Evolutionary conservation across 2,113 vertebrate species (phyloP).

Genomic region (Turdus rufiventris): DNA sequence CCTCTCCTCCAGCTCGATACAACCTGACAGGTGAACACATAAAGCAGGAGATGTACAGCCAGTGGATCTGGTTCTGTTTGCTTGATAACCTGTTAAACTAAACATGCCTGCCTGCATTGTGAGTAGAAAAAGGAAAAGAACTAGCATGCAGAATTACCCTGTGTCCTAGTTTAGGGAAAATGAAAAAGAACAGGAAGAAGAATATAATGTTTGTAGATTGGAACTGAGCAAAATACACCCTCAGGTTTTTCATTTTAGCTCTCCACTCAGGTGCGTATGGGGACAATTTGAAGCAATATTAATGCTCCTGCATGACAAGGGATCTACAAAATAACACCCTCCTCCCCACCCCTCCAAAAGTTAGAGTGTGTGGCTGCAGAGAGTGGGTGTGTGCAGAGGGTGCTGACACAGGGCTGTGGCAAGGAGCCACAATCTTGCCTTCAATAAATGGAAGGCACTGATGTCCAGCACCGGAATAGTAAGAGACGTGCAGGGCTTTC

Average conservation of each 20-base stretch:
- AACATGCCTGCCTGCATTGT: background rate
- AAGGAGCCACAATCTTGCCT: background rate
- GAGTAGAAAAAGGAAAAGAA: background rate
- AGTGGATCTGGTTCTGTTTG: background rate
- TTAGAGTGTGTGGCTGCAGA: background rate
- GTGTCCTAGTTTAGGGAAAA: too few relatives aligned
- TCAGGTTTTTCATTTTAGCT: background rate
- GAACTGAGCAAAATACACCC: background rate
- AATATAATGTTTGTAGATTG: background rate
- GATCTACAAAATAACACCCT: background rate
- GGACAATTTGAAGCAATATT: background rate
- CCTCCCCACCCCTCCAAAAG: background rate
- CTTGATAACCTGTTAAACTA: background rate
- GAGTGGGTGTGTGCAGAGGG: background rate
- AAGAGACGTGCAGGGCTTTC: conserved; percentile 8
- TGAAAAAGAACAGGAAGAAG: background rate
- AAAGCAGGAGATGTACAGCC: background rate
- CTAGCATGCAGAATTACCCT: background rate
- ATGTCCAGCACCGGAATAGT: conserved; percentile 30
- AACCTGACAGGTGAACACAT: background rate
- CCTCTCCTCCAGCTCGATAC: background rate
- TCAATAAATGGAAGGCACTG: conserved; percentile 17
- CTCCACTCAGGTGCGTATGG: background rate
- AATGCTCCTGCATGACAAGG: background rate
- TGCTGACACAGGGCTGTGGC: conserved; percentile 21